These are phyloP conservation scores for Desmodus rotundus DNA, from an alignment of 2,113 vertebrate genomes.

Conservation along the genomic window DNA sequence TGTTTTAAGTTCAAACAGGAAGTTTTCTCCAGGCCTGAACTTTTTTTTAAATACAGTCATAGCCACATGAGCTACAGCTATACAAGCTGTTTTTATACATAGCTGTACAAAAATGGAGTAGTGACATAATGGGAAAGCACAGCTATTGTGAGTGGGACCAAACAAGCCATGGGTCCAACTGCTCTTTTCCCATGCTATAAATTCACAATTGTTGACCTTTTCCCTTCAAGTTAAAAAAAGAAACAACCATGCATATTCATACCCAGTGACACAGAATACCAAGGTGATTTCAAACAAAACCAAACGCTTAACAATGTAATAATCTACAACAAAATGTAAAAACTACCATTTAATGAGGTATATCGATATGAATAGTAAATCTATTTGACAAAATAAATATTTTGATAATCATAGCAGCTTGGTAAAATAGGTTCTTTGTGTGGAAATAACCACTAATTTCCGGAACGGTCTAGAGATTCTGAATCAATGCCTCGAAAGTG, in stretches of 20 bases:
- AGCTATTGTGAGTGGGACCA: background rate
- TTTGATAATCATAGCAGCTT: background rate
- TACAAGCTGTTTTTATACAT: background rate
- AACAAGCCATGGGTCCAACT: background rate
- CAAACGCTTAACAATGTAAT: background rate
- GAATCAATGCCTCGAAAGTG: background rate
- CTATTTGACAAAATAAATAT: background rate
- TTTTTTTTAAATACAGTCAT: background rate
- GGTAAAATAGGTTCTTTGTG: background rate
- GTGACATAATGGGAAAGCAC: background rate
- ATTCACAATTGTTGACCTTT: background rate
- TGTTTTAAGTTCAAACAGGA: background rate
- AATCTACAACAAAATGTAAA: background rate
- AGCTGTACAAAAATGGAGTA: background rate
- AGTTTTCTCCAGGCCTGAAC: background rate
- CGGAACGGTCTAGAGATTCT: background rate
- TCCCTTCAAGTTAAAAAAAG: background rate
- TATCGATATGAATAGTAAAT: background rate
- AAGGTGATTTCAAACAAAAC: background rate
- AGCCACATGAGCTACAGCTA: background rate
- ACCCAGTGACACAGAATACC: background rate
- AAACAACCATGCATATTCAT: background rate
- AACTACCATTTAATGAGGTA: background rate
- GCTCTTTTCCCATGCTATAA: background rate
- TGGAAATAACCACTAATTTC: background rate